phyloP scores from a whole-genome alignment of 2,113 vertebrate genomes.

The Sinocyclocheilus rhinocerous region DNA sequence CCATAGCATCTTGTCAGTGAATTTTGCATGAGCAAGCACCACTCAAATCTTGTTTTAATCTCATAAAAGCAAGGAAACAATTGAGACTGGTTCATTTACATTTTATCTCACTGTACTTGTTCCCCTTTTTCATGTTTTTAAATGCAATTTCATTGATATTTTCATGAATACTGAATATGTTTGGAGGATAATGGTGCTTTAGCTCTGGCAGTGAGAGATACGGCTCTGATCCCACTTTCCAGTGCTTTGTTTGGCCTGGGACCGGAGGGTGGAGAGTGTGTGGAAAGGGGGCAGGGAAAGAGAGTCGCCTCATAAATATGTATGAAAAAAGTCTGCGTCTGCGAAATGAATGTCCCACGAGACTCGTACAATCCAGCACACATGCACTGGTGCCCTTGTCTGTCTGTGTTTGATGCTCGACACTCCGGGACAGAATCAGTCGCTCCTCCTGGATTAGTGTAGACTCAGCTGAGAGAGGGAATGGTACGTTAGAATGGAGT shows the following conservation, averaged over 20 bases:
- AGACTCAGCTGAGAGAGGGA: neutral
- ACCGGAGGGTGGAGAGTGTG: neutral
- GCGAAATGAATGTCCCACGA: neutral
- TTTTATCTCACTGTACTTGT: neutral
- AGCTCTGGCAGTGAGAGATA: constrained; percentile 21
- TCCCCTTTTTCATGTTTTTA: neutral
- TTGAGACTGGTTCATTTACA: neutral
- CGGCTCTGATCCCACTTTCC: neutral
- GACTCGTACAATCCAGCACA: neutral
- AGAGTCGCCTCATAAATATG: constrained; percentile 50
- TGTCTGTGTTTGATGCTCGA: constrained; percentile 10
- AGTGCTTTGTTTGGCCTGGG: constrained; percentile 46
- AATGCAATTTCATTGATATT: neutral
- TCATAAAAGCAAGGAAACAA: too few relatives aligned
- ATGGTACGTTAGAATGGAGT: neutral
- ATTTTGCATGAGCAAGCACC: neutral
- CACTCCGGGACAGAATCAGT: neutral
- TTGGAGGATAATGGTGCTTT: neutral
- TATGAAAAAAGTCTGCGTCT: constrained; percentile 43
- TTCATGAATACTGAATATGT: neutral
- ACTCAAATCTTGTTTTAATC: neutral
- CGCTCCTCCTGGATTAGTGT: neutral
- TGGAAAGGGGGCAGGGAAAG: constrained; percentile 17
- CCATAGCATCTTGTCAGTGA: neutral
- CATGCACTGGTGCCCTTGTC: neutral